A percentile compares a stretch with the other conserved stretches of the same genome.
phyloP scores from a whole-genome alignment of 2,888 invertebrate genomes.

The Yponomeuta evonymella region DNA sequence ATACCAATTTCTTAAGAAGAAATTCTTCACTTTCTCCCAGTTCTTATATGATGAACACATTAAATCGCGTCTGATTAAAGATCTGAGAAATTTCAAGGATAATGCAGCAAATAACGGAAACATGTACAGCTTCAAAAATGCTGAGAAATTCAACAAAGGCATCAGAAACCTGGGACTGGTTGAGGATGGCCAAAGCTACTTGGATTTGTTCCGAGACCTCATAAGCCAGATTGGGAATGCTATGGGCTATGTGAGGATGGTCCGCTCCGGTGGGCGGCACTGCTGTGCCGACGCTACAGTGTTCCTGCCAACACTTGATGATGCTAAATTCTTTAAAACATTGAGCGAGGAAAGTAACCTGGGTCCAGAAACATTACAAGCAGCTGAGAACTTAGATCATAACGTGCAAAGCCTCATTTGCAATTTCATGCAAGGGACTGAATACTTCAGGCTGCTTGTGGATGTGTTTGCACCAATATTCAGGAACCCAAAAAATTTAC shows the following conservation, averaged over 20 bases:
- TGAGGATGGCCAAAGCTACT: constrained; percentile 88
- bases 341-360: constrained; percentile 77
- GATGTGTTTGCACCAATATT: constrained; percentile 95
- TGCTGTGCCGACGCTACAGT: constrained; percentile 93
- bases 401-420: constrained; percentile 86
- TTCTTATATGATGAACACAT: constrained; percentile 99
- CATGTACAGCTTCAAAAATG: constrained; percentile 90
- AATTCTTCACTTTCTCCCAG: constrained; percentile 96
- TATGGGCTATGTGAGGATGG: constrained; percentile 95
- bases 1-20: constrained; percentile 94
- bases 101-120: constrained; percentile 79
- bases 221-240: constrained; percentile 97
- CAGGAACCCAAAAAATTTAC: constrained; percentile 88
- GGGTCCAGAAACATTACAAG: constrained; percentile 76
- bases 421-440: constrained; percentile 92
- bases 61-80: constrained; percentile 94
- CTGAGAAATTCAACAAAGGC: constrained; percentile 94
- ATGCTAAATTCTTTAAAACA: constrained; percentile 78
- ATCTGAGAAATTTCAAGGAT: constrained; percentile 88
- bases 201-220: constrained; percentile 94
- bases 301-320: constrained; percentile 88
- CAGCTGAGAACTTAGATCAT: constrained; percentile 84
- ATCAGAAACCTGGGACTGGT: constrained; percentile 91
- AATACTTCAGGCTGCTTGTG: constrained; percentile 91
- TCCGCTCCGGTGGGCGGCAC: constrained; percentile 94